Percentiles rank a stretch among this genome's conserved stretches.
phyloP scores from a whole-genome alignment of 2,113 vertebrate genomes.

The Microcebus ravelobensis region DNA sequence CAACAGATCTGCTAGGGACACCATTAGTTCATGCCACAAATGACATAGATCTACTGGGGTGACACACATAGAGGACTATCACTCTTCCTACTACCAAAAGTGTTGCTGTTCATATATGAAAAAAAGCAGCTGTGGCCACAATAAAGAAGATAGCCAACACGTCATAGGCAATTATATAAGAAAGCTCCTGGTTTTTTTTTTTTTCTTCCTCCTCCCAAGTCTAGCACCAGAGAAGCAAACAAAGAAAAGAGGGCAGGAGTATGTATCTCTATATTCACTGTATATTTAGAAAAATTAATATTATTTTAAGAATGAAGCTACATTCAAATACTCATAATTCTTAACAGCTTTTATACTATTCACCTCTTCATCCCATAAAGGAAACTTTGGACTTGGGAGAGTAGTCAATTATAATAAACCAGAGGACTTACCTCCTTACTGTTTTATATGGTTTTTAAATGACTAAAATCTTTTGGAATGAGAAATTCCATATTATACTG shows the following conservation, averaged over 20 bases:
- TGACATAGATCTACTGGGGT: neutral
- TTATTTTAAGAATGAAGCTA: neutral
- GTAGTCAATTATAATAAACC: neutral
- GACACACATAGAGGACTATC: neutral
- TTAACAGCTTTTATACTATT: constrained; percentile 11
- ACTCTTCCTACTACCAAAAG: neutral
- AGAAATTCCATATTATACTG: constrained; percentile 27
- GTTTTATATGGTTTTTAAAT: neutral
- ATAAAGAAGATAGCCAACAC: neutral
- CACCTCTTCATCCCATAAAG: neutral
- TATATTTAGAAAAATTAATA: neutral
- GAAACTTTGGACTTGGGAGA: neutral
- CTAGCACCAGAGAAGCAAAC: neutral
- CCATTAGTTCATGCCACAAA: neutral
- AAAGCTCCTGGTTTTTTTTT: neutral
- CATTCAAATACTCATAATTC: neutral
- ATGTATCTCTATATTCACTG: neutral
- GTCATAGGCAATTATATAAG: neutral
- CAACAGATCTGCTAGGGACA: neutral
- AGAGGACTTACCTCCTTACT: neutral
- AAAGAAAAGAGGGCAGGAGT: neutral
- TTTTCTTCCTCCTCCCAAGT: neutral
- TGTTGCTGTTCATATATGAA: neutral
- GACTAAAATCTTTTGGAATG: neutral
- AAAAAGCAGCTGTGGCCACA: neutral